These are phyloP conservation scores for Hydractinia echinata DNA, from an alignment of 30 jellyfish, hydroid and myxozoan species.

Conservation along the genomic window DNA sequence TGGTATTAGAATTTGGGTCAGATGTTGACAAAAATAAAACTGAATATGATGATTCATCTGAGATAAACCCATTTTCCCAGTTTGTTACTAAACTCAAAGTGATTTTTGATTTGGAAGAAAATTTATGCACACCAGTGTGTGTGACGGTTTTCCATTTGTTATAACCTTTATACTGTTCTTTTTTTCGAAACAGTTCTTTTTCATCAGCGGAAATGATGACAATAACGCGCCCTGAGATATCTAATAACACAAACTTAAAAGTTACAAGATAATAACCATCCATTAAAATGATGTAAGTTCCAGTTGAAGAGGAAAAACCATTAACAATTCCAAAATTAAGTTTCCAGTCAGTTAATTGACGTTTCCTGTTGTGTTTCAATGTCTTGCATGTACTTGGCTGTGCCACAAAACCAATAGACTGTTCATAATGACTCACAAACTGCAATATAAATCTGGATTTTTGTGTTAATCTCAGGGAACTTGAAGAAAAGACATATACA, in stretches of 20 bases:
- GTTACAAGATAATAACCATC: constrained; percentile 11
- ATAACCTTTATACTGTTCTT: not conserved
- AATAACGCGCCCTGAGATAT: not conserved
- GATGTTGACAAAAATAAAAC: not conserved
- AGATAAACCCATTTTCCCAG: not conserved
- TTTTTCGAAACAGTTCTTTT: not conserved
- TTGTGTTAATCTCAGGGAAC: not conserved
- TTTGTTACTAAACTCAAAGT: not conserved
- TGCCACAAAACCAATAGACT: constrained; percentile 12
- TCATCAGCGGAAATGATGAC: constrained; percentile 4
- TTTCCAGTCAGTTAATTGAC: constrained; percentile 4
- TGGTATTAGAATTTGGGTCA: not conserved
- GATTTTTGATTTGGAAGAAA: not conserved
- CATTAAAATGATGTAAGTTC: not conserved
- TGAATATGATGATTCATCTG: constrained; percentile 11
- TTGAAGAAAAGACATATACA: constrained; percentile 7
- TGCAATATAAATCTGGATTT: constrained; percentile 11
- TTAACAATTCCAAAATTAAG: not conserved
- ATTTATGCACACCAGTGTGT: not conserved
- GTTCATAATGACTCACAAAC: constrained; percentile 2
- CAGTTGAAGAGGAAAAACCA: constrained; percentile 24
- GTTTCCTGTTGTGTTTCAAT: not conserved
- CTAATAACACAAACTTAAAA: constrained; percentile 14
- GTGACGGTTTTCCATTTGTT: constrained; percentile 11
- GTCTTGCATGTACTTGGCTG: not conserved